phyloP scores from a whole-genome alignment of 2,888 invertebrate species.

The Tenthredo scrophulariae region DNA sequence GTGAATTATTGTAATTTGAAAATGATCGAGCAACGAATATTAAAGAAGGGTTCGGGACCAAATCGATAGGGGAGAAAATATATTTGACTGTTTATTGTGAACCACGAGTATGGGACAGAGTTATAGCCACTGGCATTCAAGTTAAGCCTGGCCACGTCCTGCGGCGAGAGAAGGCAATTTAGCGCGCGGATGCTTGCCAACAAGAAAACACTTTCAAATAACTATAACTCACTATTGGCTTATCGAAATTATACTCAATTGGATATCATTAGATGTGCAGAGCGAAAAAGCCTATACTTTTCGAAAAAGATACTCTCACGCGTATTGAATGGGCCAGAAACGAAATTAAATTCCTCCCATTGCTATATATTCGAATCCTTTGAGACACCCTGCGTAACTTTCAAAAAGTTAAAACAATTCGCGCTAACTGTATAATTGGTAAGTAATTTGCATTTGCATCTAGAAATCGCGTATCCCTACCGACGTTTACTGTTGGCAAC shows the following conservation, averaged over 20 bases:
- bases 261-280: not conserved
- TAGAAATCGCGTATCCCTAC: not conserved
- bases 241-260: conserved; percentile 6
- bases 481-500: not conserved
- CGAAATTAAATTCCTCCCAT: not conserved
- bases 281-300: too few relatives aligned
- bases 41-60: not conserved
- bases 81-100: conserved; percentile 29
- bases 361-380: not conserved
- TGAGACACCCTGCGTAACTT: not conserved
- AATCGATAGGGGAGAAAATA: conserved; percentile 13
- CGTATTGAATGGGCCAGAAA: not conserved
- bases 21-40: not conserved
- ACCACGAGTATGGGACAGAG: conserved; percentile 1
- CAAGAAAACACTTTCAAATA: conserved; percentile 28
- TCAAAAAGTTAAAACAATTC: not conserved
- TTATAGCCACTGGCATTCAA: conserved; percentile 13
- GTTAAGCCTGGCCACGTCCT: conserved; percentile 45
- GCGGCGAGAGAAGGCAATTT: conserved; percentile 35
- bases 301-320: not conserved
- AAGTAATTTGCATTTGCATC: not conserved
- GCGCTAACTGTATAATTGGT: not conserved
- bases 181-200: conserved; percentile 10
- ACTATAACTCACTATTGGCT: conserved; percentile 22
- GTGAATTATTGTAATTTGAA: conserved; percentile 7